Evolutionary conservation across 2,797 vertebrate species (phyloP).

Genomic region (Chloroceryle amazona): DNA sequence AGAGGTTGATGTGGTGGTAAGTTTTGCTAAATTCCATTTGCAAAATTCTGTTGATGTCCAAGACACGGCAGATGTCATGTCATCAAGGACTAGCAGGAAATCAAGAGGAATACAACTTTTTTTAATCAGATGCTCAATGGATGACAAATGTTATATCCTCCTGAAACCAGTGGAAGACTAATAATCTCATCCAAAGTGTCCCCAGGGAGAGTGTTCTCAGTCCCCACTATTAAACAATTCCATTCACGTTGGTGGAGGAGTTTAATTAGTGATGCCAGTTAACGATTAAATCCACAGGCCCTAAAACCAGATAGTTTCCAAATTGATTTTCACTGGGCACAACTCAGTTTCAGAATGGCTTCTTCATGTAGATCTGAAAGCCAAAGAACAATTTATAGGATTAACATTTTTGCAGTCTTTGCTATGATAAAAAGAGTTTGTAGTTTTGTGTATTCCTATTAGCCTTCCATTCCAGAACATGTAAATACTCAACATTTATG

Average conservation of each 20-base stretch:
- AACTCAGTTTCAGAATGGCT: neutral
- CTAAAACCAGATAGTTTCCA: neutral
- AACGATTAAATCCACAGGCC: neutral
- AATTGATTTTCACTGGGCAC: neutral
- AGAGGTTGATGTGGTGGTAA: neutral
- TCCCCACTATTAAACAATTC: neutral
- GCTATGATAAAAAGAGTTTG: neutral
- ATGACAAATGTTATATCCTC: neutral
- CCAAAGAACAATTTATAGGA: neutral
- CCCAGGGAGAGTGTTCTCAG: neutral
- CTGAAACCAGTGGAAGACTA: neutral
- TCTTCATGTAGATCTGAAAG: neutral
- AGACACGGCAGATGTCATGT: neutral
- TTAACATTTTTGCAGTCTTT: neutral
- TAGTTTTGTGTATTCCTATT: neutral
- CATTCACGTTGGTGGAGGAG: rapidly evolving
- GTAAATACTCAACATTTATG: neutral
- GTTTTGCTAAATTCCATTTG: neutral
- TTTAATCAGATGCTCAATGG: neutral
- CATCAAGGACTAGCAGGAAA: neutral
- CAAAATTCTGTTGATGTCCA: neutral
- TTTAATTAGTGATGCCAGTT: neutral
- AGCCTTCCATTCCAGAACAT: neutral
- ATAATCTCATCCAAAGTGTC: neutral
- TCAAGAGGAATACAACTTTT: neutral